phyloP scores from a whole-genome alignment of 2,113 vertebrate genomes.

The Sebastes fasciatus region DNA sequence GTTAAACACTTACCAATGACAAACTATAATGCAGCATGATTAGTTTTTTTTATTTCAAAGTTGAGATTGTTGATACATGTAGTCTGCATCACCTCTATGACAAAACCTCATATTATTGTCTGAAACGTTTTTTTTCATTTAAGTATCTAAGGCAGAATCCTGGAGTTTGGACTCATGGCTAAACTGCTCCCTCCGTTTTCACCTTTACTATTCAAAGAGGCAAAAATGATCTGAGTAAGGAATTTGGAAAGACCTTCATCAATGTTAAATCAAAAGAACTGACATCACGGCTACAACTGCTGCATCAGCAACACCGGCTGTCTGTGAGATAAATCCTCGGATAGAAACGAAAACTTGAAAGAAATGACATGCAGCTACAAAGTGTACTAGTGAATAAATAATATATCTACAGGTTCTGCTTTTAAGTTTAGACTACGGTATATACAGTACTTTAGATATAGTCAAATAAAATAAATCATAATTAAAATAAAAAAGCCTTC shows the following conservation, averaged over 20 bases:
- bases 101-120: background rate
- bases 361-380: background rate
- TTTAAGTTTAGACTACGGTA: background rate
- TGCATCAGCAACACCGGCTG: constrained; percentile 12
- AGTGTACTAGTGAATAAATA: constrained; percentile 13
- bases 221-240: constrained; percentile 9
- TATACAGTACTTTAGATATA: no score
- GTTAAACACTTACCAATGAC: background rate
- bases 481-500: no score
- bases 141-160: background rate
- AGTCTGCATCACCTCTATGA: background rate
- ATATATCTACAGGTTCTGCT: background rate
- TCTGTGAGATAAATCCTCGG: background rate
- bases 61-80: no score
- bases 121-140: background rate
- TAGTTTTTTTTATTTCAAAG: background rate
- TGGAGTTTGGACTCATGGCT: background rate
- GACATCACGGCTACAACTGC: background rate
- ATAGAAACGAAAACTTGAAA: background rate
- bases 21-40: background rate
- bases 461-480: no score
- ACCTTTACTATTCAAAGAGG: constrained; percentile 11
- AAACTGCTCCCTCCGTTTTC: background rate
- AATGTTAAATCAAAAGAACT: constrained; percentile 22
- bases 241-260: background rate